These are phyloP conservation scores for Lepisosteus oculatus DNA, from an alignment of 2,113 vertebrate genomes.

Conservation along the genomic window DNA sequence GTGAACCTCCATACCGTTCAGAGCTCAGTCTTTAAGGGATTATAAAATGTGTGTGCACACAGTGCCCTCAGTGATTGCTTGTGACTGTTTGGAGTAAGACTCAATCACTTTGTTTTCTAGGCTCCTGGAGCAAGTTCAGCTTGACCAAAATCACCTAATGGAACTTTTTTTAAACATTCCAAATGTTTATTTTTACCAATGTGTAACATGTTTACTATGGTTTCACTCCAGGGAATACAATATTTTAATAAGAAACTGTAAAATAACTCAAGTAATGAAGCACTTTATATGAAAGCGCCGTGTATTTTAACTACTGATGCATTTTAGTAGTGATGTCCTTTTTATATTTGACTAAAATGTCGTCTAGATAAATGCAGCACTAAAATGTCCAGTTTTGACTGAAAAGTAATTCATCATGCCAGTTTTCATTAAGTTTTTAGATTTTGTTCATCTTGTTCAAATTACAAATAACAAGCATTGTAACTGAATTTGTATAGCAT, in stretches of 20 bases:
- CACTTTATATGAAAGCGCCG: slow-evolving; percentile 75
- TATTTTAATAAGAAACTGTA: slow-evolving; percentile 77
- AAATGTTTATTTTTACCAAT: slow-evolving; percentile 80
- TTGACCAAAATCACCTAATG: slow-evolving; percentile 86
- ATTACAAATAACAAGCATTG: slow-evolving; percentile 25
- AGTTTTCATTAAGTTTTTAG: slow-evolving; percentile 29
- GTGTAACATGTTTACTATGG: slow-evolving; percentile 80
- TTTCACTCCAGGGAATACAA: slow-evolving; percentile 76
- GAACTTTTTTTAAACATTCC: slow-evolving; percentile 96
- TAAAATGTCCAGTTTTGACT: slow-evolving; percentile 47
- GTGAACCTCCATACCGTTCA: too few species aligned
- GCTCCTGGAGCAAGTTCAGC: slow-evolving; percentile 94
- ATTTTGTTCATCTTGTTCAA: slow-evolving; percentile 9
- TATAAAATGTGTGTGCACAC: too few species aligned
- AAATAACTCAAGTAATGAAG: slow-evolving; percentile 70
- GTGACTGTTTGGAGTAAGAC: slow-evolving; percentile 61
- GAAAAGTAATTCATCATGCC: slow-evolving; percentile 33
- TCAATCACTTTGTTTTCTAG: slow-evolving; percentile 78
- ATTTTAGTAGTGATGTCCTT: slow-evolving; percentile 71
- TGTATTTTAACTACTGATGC: slow-evolving; percentile 69
- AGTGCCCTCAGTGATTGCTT: slow-evolving; percentile 26
- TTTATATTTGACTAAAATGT: slow-evolving; percentile 49
- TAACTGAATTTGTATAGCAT: slow-evolving; percentile 4
- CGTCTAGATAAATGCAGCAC: slow-evolving; percentile 50
- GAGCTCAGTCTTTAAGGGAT: too few species aligned